Base-by-base conservation (phyloP, 1,140 invertebrate species). In the Druon quercuslanigerum region DNA sequence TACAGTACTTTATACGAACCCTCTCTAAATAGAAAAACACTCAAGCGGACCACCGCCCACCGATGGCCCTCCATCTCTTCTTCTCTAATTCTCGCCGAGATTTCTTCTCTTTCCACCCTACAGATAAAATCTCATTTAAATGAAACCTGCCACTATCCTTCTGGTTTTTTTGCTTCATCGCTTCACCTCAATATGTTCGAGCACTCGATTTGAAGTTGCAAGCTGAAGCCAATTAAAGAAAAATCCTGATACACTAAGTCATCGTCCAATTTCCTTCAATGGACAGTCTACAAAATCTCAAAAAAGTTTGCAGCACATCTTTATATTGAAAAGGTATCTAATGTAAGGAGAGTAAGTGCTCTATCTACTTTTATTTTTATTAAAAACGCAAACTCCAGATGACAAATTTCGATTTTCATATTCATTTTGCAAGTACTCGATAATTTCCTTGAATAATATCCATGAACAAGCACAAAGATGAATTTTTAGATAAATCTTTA, bases 1-100 rank as follows among this genome's bases (percentile, higher is more conserved):
- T 66, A 40, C 33, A 60, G 84, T 85, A 89, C 85, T 89, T 88
- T 87, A 87, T 86, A 83, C 82, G 81, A 87, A 82, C 78, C 83
- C 83, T 83, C 74, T 83, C 79, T 88, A 84, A 89, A 88, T 87
- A 86, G 84, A 87, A 89, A 90, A 90, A 89, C 87, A 88, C 87
- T 88, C 85, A 82, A 87, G 82, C 80, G 79, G 74, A 84, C 87
- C 82, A 85, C 46, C 60, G 57, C 52, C 74, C 60, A 33, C 66
- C 74, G 51, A 19, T 51, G 51, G 13, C 20, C 20, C 51, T 56
- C 66, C 50, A 52, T 33, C 73, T 75, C 40, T 71, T 52, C 71
- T 77, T 54, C 50, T 76, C 77, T 79, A 66, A 33, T 66, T 66
- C 14, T 66, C 3, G 33, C 71, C 73, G 71, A 20, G 71, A 78